These are phyloP conservation scores for Hemaris fuciformis DNA, from an alignment of 2,888 invertebrate species.

Conservation along the genomic window DNA sequence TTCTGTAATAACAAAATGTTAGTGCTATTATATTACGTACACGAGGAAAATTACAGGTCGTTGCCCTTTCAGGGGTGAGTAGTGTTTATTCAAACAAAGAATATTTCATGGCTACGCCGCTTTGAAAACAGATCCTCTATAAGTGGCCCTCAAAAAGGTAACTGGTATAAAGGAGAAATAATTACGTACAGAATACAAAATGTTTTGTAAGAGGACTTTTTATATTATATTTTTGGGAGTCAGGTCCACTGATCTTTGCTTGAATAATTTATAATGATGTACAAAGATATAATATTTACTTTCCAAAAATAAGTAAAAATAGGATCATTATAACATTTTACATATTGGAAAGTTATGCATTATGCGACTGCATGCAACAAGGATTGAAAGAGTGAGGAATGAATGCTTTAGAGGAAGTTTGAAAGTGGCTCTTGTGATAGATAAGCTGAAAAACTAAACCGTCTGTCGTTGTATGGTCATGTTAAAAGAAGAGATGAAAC, in stretches of 20 bases:
- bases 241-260: not conserved
- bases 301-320: too few relatives aligned
- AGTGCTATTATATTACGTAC: conserved; percentile 7
- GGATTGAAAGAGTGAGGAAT: too few relatives aligned
- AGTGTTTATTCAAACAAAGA: not conserved
- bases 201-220: not conserved
- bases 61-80: not conserved
- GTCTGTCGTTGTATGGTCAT: too few relatives aligned
- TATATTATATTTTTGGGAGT: not conserved
- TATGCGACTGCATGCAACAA: too few relatives aligned
- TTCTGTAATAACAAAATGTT: too few relatives aligned
- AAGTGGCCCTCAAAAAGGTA: not conserved
- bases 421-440: too few relatives aligned
- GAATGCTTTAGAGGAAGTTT: too few relatives aligned
- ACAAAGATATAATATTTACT: too few relatives aligned
- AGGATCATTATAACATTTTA: too few relatives aligned
- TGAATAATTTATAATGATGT: not conserved
- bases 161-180: not conserved
- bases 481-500: too few relatives aligned
- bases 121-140: not conserved
- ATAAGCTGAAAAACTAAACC: too few relatives aligned
- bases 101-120: not conserved
- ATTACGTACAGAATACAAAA: not conserved
- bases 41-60: not conserved
- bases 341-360: too few relatives aligned